phyloP scores from a whole-genome alignment of 1,140 invertebrate species.

The Leptopilina clavipes region DNA sequence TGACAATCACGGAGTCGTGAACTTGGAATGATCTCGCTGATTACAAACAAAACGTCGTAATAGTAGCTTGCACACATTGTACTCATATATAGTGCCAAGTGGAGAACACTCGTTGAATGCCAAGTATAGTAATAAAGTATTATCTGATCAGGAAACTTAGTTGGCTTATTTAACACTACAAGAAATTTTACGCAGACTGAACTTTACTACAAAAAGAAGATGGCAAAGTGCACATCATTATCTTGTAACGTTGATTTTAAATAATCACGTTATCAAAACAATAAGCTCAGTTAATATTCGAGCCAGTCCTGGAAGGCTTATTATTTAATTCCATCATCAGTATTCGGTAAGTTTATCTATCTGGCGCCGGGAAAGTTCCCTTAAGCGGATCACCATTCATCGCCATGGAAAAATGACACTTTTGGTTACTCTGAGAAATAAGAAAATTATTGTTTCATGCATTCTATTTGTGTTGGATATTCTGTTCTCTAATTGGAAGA shows the following conservation, averaged over 20 bases:
- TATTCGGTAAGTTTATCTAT: no score
- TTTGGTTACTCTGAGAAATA: not conserved
- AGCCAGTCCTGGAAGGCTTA: no score
- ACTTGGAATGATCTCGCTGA: constrained; percentile 20
- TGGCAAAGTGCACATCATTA: no score
- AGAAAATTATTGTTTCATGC: not conserved
- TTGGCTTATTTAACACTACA: not conserved
- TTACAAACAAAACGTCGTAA: constrained; percentile 25
- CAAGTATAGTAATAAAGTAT: constrained; percentile 4
- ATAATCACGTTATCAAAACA: no score
- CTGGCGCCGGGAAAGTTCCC: no score
- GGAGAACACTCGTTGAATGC: not conserved
- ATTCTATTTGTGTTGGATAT: not conserved
- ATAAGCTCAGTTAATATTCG: no score
- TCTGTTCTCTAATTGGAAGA: not conserved
- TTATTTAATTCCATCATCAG: no score
- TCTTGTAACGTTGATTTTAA: no score
- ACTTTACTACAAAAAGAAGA: not conserved
- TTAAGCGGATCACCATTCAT: no score
- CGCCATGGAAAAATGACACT: no score
- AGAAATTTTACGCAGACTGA: not conserved
- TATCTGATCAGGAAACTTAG: not conserved
- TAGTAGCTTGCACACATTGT: not conserved
- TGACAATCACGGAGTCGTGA: constrained; percentile 23
- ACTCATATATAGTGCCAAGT: not conserved